Evolutionary conservation across 2,888 invertebrate species (phyloP).

Genomic region (Ochropleura leucogaster): DNA sequence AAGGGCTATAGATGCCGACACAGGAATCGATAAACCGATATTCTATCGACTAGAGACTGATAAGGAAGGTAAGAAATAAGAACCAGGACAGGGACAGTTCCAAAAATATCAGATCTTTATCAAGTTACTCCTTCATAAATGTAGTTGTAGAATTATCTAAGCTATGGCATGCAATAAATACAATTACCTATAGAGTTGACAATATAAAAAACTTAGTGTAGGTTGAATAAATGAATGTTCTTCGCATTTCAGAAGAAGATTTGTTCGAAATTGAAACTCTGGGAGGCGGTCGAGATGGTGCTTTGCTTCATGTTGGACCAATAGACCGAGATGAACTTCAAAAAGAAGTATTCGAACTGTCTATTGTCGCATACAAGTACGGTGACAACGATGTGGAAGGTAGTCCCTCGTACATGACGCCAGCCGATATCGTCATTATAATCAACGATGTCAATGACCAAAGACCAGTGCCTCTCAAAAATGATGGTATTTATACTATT

Average conservation of each 20-base stretch:
- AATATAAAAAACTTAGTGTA: not conserved
- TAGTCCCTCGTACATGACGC: constrained; percentile 71
- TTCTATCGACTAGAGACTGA: constrained; percentile 85
- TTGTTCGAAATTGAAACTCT: constrained; percentile 82
- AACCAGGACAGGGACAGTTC: not conserved
- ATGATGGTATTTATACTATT: constrained; percentile 73
- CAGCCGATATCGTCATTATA: constrained; percentile 83
- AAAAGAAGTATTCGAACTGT: constrained; percentile 85
- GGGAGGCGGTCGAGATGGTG: constrained; percentile 77
- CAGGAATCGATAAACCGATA: constrained; percentile 89
- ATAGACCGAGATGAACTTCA: constrained; percentile 87
- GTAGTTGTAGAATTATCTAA: not conserved
- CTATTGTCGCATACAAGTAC: constrained; percentile 86
- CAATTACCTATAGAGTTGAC: not conserved
- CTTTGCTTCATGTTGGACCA: constrained; percentile 76
- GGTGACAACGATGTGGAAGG: constrained; percentile 70
- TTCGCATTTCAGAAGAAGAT: constrained; percentile 72
- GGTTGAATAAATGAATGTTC: constrained; percentile 11
- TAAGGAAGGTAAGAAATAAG: constrained; percentile 76
- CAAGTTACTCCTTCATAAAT: not conserved
- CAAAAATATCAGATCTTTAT: not conserved
- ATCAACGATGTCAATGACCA: constrained; percentile 92
- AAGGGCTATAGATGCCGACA: constrained; percentile 91
- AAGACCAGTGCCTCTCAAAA: constrained; percentile 86
- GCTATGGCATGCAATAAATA: not conserved